Evolutionary conservation across 2,797 vertebrate genomes (phyloP), one percentile per base, ranked within the genome.

Genomic region (Denticeps clupeoides): DNA sequence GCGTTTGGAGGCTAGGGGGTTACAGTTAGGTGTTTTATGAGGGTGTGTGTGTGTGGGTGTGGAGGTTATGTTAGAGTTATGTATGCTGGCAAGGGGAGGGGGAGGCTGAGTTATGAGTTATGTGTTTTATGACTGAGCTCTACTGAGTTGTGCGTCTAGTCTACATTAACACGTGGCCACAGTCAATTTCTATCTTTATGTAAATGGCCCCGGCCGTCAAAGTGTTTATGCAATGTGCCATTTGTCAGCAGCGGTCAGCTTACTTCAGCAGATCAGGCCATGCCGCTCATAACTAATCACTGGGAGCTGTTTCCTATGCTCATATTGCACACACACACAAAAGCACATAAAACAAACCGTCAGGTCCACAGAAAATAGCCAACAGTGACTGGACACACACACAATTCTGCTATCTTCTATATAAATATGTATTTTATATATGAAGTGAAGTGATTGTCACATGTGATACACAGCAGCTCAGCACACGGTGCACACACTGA

Each of bases 161-260:
- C 28, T 29, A 19, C 21, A 43, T 21, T 28, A 44, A 21, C 23
- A 26, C 38, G 35, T 38, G 38, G 35, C 38, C 33, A 31, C 41
- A 53, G 35, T 58, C 51, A 50, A 53, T 53, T 58, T 40, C 27
- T 35, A 53, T 49, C 56, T 58, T 58, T 45, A 45, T 58, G 50
- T 45, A 53, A 58, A 49, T 47, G 33, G 40, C 25, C 29, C 23
- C 23, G 32, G 46, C 35, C 32, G 35, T 43, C 38, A 24, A 26
- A 53, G 49, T 27, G 13, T 42, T 61, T 42, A 35, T 35, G 35
- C 35, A 38, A 35, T 9, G 24, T 25, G 37, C 46, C 51, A 51
- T 61, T 56, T 33, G 19, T 53, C 59, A 61, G 38, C 47, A 45
- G 22, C 13, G 35, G 3, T n/a, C 28, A 29, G 22, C 29, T 31